Conservation (phyloP, 1,140 invertebrate species). For the Aphidius gifuensis region DNA sequence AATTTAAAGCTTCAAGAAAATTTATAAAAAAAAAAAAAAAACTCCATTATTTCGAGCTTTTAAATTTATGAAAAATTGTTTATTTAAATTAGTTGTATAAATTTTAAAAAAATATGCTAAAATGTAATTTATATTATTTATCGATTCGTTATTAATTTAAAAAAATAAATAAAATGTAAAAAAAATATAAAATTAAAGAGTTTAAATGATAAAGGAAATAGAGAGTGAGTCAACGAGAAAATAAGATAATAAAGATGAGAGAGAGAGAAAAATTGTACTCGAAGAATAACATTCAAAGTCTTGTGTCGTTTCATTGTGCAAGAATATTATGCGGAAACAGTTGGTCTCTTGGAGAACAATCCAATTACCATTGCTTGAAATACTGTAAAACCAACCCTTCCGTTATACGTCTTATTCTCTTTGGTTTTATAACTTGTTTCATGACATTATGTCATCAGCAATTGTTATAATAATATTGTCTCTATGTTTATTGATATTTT, state of each 20-base stretch:
- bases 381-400: slow-evolving; percentile 38
- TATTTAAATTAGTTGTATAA: too few species aligned
- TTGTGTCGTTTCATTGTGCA: slow-evolving; percentile 23
- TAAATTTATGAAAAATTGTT: too few species aligned
- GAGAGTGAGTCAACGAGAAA: too few species aligned
- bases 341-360: slow-evolving; percentile 39
- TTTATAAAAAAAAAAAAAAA: slow-evolving; percentile 3
- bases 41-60: too few species aligned
- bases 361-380: slow-evolving; percentile 40
- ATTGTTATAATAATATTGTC: too few species aligned
- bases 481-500: too few species aligned
- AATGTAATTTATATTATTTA: too few species aligned
- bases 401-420: slow-evolving; percentile 2
- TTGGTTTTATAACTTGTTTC: slow-evolving; percentile 7
- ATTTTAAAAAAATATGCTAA: too few species aligned
- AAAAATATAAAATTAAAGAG: background rate
- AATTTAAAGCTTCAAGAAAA: background rate
- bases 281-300: slow-evolving; percentile 27
- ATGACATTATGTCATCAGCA: background rate
- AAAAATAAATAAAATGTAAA: too few species aligned
- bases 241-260: slow-evolving; percentile 3
- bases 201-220: background rate
- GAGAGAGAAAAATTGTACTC: slow-evolving; percentile 19
- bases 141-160: too few species aligned
- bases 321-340: slow-evolving; percentile 29